These are phyloP conservation scores for Agriotes lineatus DNA, from an alignment of 2,888 invertebrate species.

Conservation along the genomic window DNA sequence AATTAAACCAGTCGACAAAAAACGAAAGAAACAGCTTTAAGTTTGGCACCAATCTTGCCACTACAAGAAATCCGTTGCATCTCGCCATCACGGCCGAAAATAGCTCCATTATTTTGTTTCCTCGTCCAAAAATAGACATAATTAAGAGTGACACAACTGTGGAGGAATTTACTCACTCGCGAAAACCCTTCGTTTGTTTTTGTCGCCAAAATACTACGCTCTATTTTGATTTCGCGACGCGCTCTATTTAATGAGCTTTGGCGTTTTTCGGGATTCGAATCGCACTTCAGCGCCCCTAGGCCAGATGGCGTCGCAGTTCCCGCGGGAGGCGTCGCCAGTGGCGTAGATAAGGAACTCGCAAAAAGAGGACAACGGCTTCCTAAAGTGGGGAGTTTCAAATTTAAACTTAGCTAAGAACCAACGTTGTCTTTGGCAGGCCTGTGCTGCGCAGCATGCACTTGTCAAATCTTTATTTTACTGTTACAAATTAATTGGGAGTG, in stretches of 20 bases:
- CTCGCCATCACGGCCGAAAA: constrained; percentile 37
- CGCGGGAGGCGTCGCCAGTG: constrained; percentile 18
- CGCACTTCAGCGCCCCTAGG: background rate
- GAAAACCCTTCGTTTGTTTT: constrained; percentile 29
- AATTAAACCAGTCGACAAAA: constrained; percentile 22
- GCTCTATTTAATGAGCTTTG: background rate
- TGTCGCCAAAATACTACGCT: constrained; percentile 6
- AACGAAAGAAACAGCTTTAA: constrained; percentile 21
- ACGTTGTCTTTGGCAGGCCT: too few relatives aligned
- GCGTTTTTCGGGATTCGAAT: background rate
- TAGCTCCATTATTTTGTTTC: constrained; percentile 41
- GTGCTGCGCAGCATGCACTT: too few relatives aligned
- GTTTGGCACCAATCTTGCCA: constrained; percentile 25
- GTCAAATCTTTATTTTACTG: too few relatives aligned
- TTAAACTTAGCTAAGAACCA: too few relatives aligned
- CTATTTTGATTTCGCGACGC: background rate
- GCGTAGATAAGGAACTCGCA: too few relatives aligned
- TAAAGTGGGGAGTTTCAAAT: too few relatives aligned
- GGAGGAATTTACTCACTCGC: constrained; percentile 40
- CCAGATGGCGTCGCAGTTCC: constrained; percentile 21
- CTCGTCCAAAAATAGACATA: constrained; percentile 41
- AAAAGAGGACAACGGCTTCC: too few relatives aligned
- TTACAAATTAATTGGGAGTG: too few relatives aligned
- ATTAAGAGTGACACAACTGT: constrained; percentile 40
- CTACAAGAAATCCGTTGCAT: constrained; percentile 29